A percentile compares a stretch with the other conserved stretches of the same genome.
phyloP scores from a whole-genome alignment of 2,113 vertebrate genomes.

The Prionailurus bengalensis region DNA sequence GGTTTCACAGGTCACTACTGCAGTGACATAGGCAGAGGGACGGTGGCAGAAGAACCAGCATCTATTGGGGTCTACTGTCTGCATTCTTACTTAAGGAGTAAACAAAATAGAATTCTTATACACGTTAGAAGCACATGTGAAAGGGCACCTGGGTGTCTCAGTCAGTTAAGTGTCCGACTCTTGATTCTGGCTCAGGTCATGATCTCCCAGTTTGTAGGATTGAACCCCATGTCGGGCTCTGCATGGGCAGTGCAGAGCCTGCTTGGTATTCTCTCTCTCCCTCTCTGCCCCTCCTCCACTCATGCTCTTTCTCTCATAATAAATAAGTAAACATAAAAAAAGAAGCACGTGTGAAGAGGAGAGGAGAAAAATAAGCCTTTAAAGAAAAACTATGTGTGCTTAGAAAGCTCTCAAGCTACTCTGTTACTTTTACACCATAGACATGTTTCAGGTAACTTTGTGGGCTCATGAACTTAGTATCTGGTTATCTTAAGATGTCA shows the following conservation, averaged over 20 bases:
- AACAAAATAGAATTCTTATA: neutral
- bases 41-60: neutral
- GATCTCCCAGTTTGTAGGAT: too few species aligned
- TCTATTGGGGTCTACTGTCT: neutral
- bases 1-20: neutral
- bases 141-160: neutral
- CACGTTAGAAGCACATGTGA: neutral
- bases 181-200: too few species aligned
- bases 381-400: neutral
- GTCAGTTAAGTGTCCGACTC: too few species aligned
- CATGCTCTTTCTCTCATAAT: too few species aligned
- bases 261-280: too few species aligned
- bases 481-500: neutral
- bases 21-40: neutral
- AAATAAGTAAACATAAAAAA: too few species aligned
- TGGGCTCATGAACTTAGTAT: conserved; percentile 34
- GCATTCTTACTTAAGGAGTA: neutral
- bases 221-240: too few species aligned
- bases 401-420: neutral
- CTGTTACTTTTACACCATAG: neutral
- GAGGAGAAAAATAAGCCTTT: neutral
- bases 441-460: neutral
- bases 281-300: too few species aligned
- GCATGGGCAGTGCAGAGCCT: too few species aligned
- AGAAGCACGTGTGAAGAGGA: neutral